phyloP scores from a whole-genome alignment of 2,888 invertebrate species.

The Diachrysia chrysitis region DNA sequence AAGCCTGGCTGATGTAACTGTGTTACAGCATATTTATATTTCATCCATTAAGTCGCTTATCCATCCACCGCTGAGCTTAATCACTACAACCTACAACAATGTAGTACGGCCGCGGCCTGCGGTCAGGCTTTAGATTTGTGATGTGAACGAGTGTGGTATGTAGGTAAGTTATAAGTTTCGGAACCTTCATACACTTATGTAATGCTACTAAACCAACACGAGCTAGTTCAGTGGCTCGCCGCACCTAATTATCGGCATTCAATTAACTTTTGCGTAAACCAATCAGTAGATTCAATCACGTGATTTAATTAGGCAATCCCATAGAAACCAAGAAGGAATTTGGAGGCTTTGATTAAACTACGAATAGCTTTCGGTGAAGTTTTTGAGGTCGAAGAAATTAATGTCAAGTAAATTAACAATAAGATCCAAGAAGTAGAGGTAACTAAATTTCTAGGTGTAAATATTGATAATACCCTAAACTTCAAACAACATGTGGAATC shows the following conservation, averaged over 20 bases:
- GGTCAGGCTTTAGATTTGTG: neutral
- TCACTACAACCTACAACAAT: neutral
- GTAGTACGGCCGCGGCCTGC: neutral
- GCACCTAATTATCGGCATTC: constrained; percentile 51
- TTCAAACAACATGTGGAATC: no score
- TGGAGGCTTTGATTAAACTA: constrained; percentile 11
- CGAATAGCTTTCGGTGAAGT: constrained; percentile 19
- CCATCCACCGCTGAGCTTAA: neutral
- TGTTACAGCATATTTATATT: neutral
- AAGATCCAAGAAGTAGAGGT: no score
- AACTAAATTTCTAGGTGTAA: no score
- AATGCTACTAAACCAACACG: constrained; percentile 21
- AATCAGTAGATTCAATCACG: constrained; percentile 45
- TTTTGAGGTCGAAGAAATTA: constrained; percentile 1
- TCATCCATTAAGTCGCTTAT: neutral
- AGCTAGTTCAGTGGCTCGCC: constrained; percentile 25
- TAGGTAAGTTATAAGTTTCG: no score
- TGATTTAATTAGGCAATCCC: constrained; percentile 37
- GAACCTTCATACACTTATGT: constrained; percentile 35
- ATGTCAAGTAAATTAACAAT: constrained; percentile 8
- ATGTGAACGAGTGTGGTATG: neutral
- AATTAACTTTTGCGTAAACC: constrained; percentile 49
- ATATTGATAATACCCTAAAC: no score
- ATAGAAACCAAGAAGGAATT: constrained; percentile 11
- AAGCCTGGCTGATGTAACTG: neutral